Evolutionary conservation across 2,888 invertebrate species (phyloP).

Genomic region (Nematopogon swammerdamellus): DNA sequence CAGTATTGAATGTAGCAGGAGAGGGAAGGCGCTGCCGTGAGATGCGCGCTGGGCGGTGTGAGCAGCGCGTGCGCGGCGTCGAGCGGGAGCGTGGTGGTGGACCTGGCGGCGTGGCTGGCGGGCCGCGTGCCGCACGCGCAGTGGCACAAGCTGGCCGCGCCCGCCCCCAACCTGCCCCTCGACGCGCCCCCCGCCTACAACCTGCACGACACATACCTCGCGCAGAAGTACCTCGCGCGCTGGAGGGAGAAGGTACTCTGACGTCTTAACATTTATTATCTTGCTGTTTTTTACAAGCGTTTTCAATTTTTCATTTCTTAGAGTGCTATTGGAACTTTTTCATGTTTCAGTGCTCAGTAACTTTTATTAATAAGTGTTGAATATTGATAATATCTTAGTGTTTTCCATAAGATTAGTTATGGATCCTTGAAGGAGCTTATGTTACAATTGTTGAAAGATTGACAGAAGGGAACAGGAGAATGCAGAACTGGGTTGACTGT

Average conservation of each 20-base stretch:
- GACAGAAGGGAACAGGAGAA: too few relatives aligned
- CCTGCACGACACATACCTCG: constrained; percentile 20
- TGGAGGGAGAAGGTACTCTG: constrained; percentile 36
- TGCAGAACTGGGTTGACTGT: too few relatives aligned
- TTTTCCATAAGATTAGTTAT: too few relatives aligned
- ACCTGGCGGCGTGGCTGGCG: constrained; percentile 52
- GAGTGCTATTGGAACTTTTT: too few relatives aligned
- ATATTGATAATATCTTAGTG: too few relatives aligned
- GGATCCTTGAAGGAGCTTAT: too few relatives aligned
- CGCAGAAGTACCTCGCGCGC: constrained; percentile 36
- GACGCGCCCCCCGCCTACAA: constrained; percentile 21
- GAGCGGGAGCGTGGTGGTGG: constrained; percentile 40
- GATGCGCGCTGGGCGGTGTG: constrained; percentile 18
- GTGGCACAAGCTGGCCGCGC: constrained; percentile 33
- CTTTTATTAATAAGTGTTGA: too few relatives aligned
- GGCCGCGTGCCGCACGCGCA: constrained; percentile 36
- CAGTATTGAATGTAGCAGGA: not conserved
- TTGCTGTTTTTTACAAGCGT: not conserved
- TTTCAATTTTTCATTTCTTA: too few relatives aligned
- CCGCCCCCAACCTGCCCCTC: constrained; percentile 16
- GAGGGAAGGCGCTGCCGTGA: constrained; percentile 4
- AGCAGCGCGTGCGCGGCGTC: constrained; percentile 20
- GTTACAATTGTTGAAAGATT: too few relatives aligned
- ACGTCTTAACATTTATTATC: not conserved
- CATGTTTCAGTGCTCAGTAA: too few relatives aligned